Evolutionary conservation across 1,140 invertebrate genomes (phyloP), one percentile per base, ranked within the genome.

Genomic region (Agrypnia vestita): DNA sequence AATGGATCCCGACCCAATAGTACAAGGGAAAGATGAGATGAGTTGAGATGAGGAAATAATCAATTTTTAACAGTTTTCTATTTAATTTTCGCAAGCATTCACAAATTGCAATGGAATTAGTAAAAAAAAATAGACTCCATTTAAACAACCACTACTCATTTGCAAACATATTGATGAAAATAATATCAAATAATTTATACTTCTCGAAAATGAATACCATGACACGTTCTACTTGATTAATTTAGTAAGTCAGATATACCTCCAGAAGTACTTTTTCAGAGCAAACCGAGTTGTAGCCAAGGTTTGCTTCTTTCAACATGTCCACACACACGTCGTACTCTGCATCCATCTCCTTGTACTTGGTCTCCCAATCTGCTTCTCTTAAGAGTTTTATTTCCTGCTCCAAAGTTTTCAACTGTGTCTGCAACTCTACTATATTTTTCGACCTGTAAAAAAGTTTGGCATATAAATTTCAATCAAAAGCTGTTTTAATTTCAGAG

Each of bases 281-380:
- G 56, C 72, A 80, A 15, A 80, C n/a, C 12, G 47, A 44, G 21
- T 62, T 75, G 43, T 55, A 80, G 19, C 55, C 35, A 7, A 21
- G 15, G 35, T 78, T 53, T 11, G 43, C 49, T 1, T 83, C 71
- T n/a, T 25, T 59, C 9, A 80, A 62, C 35, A 73, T 15, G 19
- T 67, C 75, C 0, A 74, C 17, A 56, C 61, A 82, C 64, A 64
- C 43, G 11, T 79, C 61, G 56, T 73, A 82, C 47, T 82, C 82
- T 13, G 61, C 71, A 44, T 87, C 86, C 49, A 85, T 62, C 49
- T 85, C 84, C 55, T 85, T 84, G 55, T 84, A 76, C 61, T 83
- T 83, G 25, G 73, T 81, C 81, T 84, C 78, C 67, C 71, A 69
- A 21, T 49, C 61, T 13, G 56, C 64, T 64, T 80, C 78, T 43